Percentiles rank a stretch among this genome's conserved stretches.
These are phyloP conservation scores for Rhizomys pruinosus DNA, from an alignment of 2,113 vertebrate species.

Conservation along the genomic window DNA sequence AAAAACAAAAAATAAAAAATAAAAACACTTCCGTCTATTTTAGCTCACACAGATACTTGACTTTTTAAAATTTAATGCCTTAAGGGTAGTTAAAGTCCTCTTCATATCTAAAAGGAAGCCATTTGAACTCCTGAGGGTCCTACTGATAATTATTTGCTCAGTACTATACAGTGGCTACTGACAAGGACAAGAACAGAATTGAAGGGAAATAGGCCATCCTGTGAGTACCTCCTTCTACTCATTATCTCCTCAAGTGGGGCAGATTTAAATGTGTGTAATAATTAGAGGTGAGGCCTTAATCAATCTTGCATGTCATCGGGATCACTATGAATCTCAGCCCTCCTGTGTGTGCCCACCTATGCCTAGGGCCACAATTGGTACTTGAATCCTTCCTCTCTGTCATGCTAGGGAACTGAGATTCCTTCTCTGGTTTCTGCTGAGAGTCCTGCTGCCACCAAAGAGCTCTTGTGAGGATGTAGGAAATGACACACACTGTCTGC, in stretches of 20 bases:
- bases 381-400: background rate
- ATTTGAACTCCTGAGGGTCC: background rate
- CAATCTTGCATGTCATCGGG: background rate
- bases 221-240: background rate
- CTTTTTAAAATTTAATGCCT: background rate
- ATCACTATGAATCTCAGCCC: rapidly evolving
- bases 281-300: background rate
- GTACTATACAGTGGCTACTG: background rate
- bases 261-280: background rate
- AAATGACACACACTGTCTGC: background rate
- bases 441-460: rapidly evolving
- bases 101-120: constrained; percentile 13
- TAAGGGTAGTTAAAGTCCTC: background rate
- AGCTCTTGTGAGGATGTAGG: background rate
- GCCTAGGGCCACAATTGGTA: rapidly evolving
- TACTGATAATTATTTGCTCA: background rate
- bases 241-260: background rate
- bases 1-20: too few species aligned
- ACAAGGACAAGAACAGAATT: background rate
- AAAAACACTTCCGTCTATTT: too few species aligned
- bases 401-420: background rate
- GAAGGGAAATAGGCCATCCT: background rate
- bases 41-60: constrained; percentile 8
- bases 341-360: rapidly evolving
- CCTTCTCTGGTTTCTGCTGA: background rate